Conservation (phyloP, 2,797 vertebrate genomes). For the Enteromius fasciolatus region DNA sequence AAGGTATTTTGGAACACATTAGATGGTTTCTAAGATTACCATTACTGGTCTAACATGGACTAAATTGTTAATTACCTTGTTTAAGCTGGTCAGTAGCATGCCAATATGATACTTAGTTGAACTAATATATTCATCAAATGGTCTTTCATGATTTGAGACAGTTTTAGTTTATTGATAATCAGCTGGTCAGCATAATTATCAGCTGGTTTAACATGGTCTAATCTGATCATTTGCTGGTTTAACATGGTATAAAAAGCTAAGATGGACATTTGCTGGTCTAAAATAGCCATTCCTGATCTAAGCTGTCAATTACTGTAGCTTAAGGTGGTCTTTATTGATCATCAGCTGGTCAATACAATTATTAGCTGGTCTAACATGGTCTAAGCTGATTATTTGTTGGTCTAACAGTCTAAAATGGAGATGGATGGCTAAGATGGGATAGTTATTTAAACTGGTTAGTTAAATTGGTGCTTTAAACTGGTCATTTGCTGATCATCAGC, state of each 20-base stretch:
- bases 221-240: not conserved
- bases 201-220: not conserved
- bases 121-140: not conserved
- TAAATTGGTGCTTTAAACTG: not conserved
- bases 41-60: not conserved
- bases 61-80: not conserved
- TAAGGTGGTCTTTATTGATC: not conserved
- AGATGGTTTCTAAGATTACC: not conserved
- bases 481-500: not conserved
- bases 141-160: not conserved
- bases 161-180: not conserved
- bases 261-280: not conserved
- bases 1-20: not conserved
- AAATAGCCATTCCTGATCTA: not conserved
- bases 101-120: not conserved
- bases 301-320: not conserved
- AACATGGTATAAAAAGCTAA: not conserved
- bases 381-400: not conserved
- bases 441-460: not conserved
- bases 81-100: not conserved
- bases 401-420: not conserved
- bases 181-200: not conserved
- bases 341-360: not conserved
- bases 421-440: not conserved
- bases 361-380: not conserved